A percentile compares a stretch with the other conserved stretches of the same genome.
phyloP scores from a whole-genome alignment of 2,113 vertebrate species.

The Prochilodus magdalenae region DNA sequence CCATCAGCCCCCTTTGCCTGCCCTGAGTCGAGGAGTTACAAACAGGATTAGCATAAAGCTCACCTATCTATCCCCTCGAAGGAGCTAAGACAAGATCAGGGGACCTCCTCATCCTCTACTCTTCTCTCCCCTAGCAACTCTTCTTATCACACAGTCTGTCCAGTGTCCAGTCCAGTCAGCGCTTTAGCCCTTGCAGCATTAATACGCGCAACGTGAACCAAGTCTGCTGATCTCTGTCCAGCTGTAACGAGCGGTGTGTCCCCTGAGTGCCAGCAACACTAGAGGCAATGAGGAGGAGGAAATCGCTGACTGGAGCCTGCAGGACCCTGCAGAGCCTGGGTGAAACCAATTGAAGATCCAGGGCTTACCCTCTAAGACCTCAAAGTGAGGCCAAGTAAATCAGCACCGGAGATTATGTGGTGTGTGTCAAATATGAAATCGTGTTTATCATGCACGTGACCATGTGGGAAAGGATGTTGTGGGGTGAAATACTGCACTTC shows the following conservation, averaged over 20 bases:
- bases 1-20: neutral
- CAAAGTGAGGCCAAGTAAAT: slow-evolving; percentile 23
- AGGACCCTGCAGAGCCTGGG: neutral
- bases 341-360: slow-evolving; percentile 11
- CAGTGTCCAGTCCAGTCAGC: slow-evolving; percentile 8
- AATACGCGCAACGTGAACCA: slow-evolving; percentile 16
- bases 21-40: slow-evolving; percentile 25
- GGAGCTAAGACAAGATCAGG: neutral
- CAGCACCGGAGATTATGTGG: slow-evolving; percentile 12
- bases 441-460: neutral
- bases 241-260: slow-evolving; percentile 31
- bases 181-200: slow-evolving; percentile 7
- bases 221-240: slow-evolving; percentile 21
- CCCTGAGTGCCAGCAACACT: slow-evolving; percentile 15
- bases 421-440: neutral
- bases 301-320: slow-evolving; percentile 41
- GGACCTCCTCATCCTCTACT: slow-evolving; percentile 10
- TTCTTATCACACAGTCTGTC: neutral
- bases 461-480: neutral
- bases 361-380: slow-evolving; percentile 18
- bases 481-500: neutral
- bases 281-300: slow-evolving; percentile 36
- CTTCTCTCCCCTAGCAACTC: neutral
- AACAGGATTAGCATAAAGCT: slow-evolving; percentile 33
- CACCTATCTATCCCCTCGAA: neutral